These are phyloP conservation scores for Streptopelia turtur DNA, from an alignment of 2,797 vertebrate genomes.

Conservation along the genomic window DNA sequence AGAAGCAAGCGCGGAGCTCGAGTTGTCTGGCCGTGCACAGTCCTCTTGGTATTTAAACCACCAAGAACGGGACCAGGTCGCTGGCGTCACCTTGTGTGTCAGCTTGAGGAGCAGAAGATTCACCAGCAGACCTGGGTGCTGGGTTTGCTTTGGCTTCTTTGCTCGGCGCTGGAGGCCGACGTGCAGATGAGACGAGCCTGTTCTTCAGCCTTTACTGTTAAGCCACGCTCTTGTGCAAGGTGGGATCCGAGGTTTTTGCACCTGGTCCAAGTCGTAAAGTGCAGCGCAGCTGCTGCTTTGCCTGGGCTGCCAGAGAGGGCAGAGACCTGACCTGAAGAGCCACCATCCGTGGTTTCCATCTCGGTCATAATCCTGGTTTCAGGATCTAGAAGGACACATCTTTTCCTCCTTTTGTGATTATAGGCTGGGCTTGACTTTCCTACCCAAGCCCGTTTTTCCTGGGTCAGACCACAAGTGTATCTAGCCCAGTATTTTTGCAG, in stretches of 20 bases:
- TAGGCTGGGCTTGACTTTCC: neutral
- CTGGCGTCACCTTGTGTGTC: neutral
- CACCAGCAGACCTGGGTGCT: neutral
- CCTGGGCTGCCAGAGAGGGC: neutral
- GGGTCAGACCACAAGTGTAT: neutral
- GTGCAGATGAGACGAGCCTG: neutral
- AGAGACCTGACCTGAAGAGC: neutral
- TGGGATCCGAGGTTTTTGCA: neutral
- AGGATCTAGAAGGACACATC: neutral
- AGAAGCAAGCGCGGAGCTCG: fast-evolving
- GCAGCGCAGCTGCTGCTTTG: neutral
- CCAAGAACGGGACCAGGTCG: neutral
- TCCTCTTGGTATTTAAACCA: neutral
- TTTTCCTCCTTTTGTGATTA: neutral
- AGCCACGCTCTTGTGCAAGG: neutral
- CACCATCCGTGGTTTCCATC: neutral
- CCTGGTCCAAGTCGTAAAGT: neutral
- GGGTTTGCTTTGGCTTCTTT: neutral
- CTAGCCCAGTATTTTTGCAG: neutral
- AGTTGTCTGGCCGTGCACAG: neutral
- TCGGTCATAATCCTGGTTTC: neutral
- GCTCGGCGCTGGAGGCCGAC: neutral
- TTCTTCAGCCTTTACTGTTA: neutral
- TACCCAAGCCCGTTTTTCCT: neutral
- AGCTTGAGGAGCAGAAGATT: neutral